phyloP scores from a whole-genome alignment of 2,797 vertebrate species.

The Glossophaga mutica region DNA sequence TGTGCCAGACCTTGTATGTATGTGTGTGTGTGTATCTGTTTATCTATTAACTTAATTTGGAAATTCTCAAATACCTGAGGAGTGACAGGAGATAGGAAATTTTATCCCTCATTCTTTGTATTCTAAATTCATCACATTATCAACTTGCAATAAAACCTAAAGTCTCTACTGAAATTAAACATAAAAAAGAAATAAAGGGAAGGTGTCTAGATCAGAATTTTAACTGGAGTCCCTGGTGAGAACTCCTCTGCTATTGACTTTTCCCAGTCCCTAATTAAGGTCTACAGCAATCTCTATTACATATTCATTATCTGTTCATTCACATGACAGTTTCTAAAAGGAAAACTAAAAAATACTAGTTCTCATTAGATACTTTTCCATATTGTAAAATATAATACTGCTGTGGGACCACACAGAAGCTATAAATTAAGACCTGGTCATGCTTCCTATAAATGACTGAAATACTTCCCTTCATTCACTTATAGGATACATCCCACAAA shows the following conservation, averaged over 20 bases:
- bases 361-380: constrained; percentile 29
- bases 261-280: constrained; percentile 61
- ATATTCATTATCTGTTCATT: constrained; percentile 72
- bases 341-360: constrained; percentile 45
- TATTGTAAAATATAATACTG: neutral
- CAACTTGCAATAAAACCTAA: constrained; percentile 84
- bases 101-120: constrained; percentile 65
- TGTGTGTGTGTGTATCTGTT: neutral
- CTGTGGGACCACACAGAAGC: constrained; percentile 9
- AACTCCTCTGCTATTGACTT: constrained; percentile 75
- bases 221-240: constrained; percentile 74
- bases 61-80: constrained; percentile 78
- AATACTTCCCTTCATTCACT: constrained; percentile 41
- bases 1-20: too few species aligned
- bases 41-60: constrained; percentile 78
- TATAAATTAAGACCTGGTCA: constrained; percentile 45
- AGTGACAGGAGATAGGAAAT: constrained; percentile 73
- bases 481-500: constrained; percentile 1
- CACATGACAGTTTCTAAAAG: constrained; percentile 76
- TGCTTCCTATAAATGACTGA: constrained; percentile 19
- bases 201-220: constrained; percentile 73
- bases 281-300: constrained; percentile 69
- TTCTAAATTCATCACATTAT: constrained; percentile 77
- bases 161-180: constrained; percentile 79
- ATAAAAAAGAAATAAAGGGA: constrained; percentile 78